These are phyloP conservation scores for Hofmannophila pseudospretella DNA, from an alignment of 2,888 invertebrate species.

Conservation along the genomic window DNA sequence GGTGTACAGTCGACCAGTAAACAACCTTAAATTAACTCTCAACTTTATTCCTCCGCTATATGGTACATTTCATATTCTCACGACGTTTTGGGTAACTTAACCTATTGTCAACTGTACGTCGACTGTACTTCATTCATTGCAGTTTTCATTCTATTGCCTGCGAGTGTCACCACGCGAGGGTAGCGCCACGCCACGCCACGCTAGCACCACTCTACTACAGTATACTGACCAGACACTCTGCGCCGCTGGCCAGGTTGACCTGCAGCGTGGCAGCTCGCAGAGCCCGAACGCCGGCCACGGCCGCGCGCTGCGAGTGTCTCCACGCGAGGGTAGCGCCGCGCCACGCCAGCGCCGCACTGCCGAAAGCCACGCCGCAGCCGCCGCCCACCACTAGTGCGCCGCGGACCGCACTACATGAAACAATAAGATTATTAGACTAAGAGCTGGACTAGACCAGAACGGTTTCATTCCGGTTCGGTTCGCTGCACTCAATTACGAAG, in stretches of 20 bases:
- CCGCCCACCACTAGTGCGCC: conserved; percentile 65
- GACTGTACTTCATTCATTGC: too few relatives aligned
- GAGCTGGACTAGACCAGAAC: too few relatives aligned
- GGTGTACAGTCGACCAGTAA: too few relatives aligned
- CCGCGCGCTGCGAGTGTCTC: conserved; percentile 79
- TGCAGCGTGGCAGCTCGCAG: conserved; percentile 90
- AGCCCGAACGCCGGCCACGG: conserved; percentile 40
- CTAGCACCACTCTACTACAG: conserved; percentile 64
- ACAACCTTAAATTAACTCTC: too few relatives aligned
- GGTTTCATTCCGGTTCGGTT: too few relatives aligned
- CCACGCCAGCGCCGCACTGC: conserved; percentile 78
- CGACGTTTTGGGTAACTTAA: too few relatives aligned
- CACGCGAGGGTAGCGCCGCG: conserved; percentile 80
- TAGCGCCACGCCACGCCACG: conserved; percentile 77
- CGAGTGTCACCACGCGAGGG: conserved; percentile 63
- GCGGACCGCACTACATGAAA: conserved; percentile 44
- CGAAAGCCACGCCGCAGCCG: conserved; percentile 74
- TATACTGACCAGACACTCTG: conserved; percentile 92
- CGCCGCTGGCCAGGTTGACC: conserved; percentile 89
- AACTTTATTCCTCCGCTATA: too few relatives aligned
- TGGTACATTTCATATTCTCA: too few relatives aligned
- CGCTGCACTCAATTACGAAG: too few relatives aligned
- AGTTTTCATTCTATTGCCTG: too few relatives aligned
- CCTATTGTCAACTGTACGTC: too few relatives aligned
- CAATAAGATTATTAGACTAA: too few relatives aligned